phyloP scores from a whole-genome alignment of 2,113 vertebrate genomes.

The Camelus bactrianus region DNA sequence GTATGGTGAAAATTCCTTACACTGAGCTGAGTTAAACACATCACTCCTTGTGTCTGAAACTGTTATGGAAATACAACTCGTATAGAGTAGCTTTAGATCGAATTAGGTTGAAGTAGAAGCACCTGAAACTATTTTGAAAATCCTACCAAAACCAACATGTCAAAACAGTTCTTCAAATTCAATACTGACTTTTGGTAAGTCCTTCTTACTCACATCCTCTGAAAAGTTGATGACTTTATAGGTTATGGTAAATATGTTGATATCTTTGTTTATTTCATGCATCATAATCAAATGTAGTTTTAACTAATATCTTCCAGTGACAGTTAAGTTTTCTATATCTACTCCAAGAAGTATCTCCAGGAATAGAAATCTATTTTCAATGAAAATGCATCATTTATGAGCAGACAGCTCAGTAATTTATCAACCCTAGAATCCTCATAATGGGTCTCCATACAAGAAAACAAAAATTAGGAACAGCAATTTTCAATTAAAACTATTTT shows the following conservation, averaged over 20 bases:
- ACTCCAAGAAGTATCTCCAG: not conserved
- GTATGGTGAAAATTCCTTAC: not conserved
- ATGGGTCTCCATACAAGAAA: not conserved
- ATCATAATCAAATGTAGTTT: not conserved
- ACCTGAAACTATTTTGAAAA: not conserved
- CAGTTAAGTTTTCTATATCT: not conserved
- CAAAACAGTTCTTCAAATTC: not conserved
- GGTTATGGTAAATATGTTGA: not conserved
- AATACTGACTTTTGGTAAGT: not conserved
- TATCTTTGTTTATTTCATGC: not conserved
- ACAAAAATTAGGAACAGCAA: not conserved
- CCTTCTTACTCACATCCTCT: not conserved
- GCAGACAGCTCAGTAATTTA: not conserved
- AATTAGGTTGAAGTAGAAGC: not conserved
- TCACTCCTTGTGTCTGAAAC: not conserved
- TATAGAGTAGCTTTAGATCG: not conserved
- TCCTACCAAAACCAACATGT: not conserved
- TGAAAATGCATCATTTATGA: not conserved
- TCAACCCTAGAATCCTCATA: not conserved
- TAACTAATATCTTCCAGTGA: not conserved
- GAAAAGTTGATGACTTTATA: not conserved
- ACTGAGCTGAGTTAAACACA: not conserved
- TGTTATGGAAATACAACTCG: not conserved
- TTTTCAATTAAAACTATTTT: slow-evolving; percentile 44
- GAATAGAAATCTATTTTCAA: not conserved